Evolutionary conservation across 2,888 invertebrate genomes (phyloP).

Genomic region (Hedychridium roseum): DNA sequence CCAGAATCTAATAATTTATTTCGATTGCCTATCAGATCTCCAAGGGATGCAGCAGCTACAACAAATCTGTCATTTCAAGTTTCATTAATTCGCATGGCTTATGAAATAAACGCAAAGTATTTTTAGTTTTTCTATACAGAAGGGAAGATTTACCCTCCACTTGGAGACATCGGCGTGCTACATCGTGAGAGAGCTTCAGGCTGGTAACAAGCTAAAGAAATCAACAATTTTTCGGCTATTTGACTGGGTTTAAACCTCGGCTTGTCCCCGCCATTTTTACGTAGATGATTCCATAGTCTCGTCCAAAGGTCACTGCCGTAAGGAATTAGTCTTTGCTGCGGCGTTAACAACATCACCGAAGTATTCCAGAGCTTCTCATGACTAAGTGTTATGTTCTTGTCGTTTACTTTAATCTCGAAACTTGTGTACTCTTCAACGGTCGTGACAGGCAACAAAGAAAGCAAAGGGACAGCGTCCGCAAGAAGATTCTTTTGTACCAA

Average conservation of each 20-base stretch:
- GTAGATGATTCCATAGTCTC: conserved; percentile 78
- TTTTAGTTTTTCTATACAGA: too few species aligned
- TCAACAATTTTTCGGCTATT: conserved; percentile 80
- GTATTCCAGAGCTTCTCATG: conserved; percentile 84
- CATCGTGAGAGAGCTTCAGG: conserved; percentile 87
- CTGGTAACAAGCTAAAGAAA: conserved; percentile 85
- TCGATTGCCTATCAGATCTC: conserved; percentile 54
- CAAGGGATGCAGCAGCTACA: conserved; percentile 50
- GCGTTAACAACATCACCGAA: conserved; percentile 83
- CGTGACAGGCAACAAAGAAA: conserved; percentile 77
- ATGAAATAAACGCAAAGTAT: too few species aligned
- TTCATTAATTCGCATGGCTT: not conserved
- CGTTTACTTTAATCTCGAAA: conserved; percentile 71
- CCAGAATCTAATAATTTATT: conserved; percentile 54
- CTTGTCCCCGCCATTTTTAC: conserved; percentile 69
- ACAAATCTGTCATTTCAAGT: conserved; percentile 52
- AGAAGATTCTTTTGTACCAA: conserved; percentile 77
- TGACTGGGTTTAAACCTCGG: conserved; percentile 73
- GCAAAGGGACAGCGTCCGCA: conserved; percentile 74
- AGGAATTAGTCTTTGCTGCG: conserved; percentile 83
- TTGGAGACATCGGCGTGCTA: conserved; percentile 84
- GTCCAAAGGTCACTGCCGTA: conserved; percentile 86
- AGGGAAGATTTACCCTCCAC: conserved; percentile 65
- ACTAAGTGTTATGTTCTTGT: conserved; percentile 72
- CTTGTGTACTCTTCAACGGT: conserved; percentile 69